Conservation (phyloP, 2,113 vertebrate genomes). For the Microtus ochrogaster region DNA sequence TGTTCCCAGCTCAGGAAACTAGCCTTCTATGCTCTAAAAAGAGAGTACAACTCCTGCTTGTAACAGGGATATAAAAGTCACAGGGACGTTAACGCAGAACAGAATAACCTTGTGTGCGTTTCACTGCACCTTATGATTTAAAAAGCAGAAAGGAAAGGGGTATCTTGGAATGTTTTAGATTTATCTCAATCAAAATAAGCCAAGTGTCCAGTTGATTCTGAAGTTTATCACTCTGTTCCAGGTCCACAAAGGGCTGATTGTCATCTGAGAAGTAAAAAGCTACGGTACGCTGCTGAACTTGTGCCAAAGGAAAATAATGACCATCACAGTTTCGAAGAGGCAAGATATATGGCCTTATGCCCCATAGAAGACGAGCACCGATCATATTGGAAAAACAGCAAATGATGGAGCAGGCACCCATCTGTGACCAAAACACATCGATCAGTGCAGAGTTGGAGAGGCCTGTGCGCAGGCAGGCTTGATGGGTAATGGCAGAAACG, state of each 20-base stretch:
- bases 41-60: not conserved
- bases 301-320: not conserved
- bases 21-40: slow-evolving; percentile 14
- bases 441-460: not conserved
- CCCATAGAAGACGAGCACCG: not conserved
- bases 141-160: slow-evolving; percentile 64
- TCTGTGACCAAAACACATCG: not conserved
- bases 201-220: not conserved
- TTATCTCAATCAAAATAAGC: slow-evolving; percentile 40
- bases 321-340: not conserved
- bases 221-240: not conserved
- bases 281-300: not conserved
- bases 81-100: not conserved
- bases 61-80: not conserved
- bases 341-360: not conserved
- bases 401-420: not conserved
- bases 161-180: slow-evolving; percentile 41
- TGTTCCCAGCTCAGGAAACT: slow-evolving; percentile 29
- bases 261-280: slow-evolving; percentile 31
- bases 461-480: not conserved
- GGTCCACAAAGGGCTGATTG: slow-evolving; percentile 8
- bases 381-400: slow-evolving; percentile 17
- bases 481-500: not conserved
- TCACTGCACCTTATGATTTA: slow-evolving; percentile 25
- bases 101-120: not conserved